Conservation (phyloP, 2,113 vertebrate species). For the Puntigrus tetrazona region DNA sequence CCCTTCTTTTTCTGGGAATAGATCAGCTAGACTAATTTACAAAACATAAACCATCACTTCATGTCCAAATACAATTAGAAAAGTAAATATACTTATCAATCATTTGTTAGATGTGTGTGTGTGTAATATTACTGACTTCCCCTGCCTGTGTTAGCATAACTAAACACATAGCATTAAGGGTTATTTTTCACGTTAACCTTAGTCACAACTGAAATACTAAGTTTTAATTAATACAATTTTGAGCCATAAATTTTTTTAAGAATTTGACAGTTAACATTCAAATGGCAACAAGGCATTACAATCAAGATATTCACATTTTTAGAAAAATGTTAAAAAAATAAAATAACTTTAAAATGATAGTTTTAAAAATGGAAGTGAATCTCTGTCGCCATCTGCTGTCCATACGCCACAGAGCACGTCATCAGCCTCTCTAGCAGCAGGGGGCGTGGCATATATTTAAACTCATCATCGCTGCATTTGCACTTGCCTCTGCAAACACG, state of each 20-base stretch:
- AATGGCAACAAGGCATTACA: too few species aligned
- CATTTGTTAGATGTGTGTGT: background rate
- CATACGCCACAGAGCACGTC: background rate
- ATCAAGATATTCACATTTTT: too few species aligned
- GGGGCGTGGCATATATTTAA: slow-evolving; percentile 42
- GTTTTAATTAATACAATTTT: background rate
- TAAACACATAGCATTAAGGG: background rate
- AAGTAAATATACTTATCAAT: background rate
- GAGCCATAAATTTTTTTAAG: too few species aligned
- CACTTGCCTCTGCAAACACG: background rate
- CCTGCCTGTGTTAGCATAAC: background rate
- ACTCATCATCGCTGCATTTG: slow-evolving; percentile 16
- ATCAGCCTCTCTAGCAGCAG: background rate
- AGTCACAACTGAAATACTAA: background rate
- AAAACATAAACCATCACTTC: background rate
- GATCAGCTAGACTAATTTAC: background rate
- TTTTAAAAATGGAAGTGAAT: too few species aligned
- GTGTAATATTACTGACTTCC: too few species aligned
- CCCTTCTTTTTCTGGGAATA: background rate
- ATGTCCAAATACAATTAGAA: background rate
- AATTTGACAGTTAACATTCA: too few species aligned
- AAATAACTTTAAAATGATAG: too few species aligned
- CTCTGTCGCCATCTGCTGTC: slow-evolving; percentile 42
- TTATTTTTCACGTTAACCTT: background rate
- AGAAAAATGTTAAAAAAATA: too few species aligned